These are phyloP conservation scores for Numenius arquata DNA, from an alignment of 2,113 vertebrate species.

Conservation along the genomic window DNA sequence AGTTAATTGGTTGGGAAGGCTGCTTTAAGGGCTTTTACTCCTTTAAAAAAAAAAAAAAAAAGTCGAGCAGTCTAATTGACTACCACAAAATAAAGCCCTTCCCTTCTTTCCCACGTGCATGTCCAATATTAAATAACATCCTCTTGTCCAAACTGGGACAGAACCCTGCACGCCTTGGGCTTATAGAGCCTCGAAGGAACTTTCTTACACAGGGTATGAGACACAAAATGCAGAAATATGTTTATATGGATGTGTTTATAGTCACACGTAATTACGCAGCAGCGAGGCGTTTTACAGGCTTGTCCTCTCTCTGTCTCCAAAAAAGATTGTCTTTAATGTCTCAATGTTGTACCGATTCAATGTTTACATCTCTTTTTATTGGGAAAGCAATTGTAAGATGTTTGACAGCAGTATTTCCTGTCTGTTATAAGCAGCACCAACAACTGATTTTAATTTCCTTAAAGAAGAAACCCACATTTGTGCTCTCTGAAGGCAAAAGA, in stretches of 20 bases:
- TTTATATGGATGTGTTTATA: not conserved
- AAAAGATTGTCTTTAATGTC: not conserved
- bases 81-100: not conserved
- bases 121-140: not conserved
- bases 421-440: not conserved
- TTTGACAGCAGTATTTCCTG: slow-evolving; percentile 21
- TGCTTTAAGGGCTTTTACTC: not conserved
- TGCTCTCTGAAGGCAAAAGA: not conserved
- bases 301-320: not conserved
- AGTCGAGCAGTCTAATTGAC: not conserved
- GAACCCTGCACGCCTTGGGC: not conserved
- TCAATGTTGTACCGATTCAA: not conserved
- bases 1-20: not conserved
- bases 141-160: not conserved
- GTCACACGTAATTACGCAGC: not conserved
- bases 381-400: not conserved
- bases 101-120: not conserved
- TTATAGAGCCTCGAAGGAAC: not conserved
- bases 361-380: not conserved
- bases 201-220: not conserved
- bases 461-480: not conserved
- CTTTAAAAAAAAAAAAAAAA: not conserved
- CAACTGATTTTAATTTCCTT: slow-evolving; percentile 10
- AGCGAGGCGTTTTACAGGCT: not conserved
- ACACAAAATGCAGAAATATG: not conserved